A percentile compares a stretch with the other conserved stretches of the same genome.
These are phyloP conservation scores for Hippocampus mohnikei DNA, from an alignment of 2,113 vertebrate genomes.

Conservation along the genomic window DNA sequence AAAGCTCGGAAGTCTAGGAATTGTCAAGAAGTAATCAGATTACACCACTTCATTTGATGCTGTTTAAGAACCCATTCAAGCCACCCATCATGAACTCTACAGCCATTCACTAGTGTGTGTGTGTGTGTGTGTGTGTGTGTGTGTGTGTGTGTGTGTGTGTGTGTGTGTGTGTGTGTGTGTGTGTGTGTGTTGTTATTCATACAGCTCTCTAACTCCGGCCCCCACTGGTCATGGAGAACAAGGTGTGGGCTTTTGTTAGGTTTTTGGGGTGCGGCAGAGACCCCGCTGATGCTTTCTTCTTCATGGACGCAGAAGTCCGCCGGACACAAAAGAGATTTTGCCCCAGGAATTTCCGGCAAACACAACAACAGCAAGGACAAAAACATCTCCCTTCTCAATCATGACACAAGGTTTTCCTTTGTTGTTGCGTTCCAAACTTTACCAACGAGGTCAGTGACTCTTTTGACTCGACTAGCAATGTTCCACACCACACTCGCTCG, in stretches of 20 bases:
- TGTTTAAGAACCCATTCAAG: background rate
- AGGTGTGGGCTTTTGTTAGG: background rate
- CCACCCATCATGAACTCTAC: background rate
- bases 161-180: constrained; percentile 27
- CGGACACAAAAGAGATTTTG: background rate
- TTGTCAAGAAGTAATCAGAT: background rate
- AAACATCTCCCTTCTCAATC: background rate
- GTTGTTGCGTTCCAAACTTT: background rate
- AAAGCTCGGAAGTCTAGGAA: background rate
- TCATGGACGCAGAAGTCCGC: background rate
- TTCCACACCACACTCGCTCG: too few species aligned
- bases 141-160: constrained; percentile 38
- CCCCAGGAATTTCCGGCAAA: background rate
- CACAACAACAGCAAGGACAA: background rate
- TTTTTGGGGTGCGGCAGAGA: background rate
- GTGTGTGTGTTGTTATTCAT: constrained; percentile 62
- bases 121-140: too few species aligned
- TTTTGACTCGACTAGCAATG: too few species aligned
- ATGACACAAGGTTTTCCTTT: background rate
- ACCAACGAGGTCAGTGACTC: too few species aligned
- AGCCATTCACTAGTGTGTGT: background rate
- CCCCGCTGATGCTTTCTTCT: background rate
- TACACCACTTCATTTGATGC: background rate
- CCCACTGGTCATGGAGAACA: background rate
- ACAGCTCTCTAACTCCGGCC: constrained; percentile 32